A percentile compares a stretch with the other conserved stretches of the same genome.
These are phyloP conservation scores for Lasiurus cinereus DNA, from an alignment of 2,113 vertebrate species.

Conservation along the genomic window DNA sequence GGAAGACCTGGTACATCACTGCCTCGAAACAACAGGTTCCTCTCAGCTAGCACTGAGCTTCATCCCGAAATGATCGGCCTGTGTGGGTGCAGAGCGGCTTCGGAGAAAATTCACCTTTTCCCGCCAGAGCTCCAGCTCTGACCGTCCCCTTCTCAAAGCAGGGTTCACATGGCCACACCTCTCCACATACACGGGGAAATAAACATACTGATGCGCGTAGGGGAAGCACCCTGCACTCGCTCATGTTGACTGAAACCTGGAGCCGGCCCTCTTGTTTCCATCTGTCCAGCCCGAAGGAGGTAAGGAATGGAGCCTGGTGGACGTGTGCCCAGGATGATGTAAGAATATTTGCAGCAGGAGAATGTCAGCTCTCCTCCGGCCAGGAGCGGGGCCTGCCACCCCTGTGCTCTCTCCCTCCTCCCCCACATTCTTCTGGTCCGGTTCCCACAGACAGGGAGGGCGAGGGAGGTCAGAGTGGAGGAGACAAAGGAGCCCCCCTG, in stretches of 20 bases:
- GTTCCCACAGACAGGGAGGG: slow-evolving; percentile 89
- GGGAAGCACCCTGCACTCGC: slow-evolving; percentile 61
- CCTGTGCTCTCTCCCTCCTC: slow-evolving; percentile 83
- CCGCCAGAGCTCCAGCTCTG: background rate
- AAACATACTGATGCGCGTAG: rapidly evolving
- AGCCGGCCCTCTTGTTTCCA: slow-evolving; percentile 76
- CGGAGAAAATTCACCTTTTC: background rate
- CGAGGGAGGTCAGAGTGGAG: slow-evolving; percentile 88
- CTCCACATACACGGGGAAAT: background rate
- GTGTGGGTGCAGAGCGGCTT: rapidly evolving
- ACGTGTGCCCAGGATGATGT: slow-evolving; percentile 86
- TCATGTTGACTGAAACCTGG: slow-evolving; percentile 55
- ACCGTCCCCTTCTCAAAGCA: background rate
- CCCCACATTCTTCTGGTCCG: slow-evolving; percentile 88
- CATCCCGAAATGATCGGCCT: background rate
- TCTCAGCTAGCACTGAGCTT: background rate
- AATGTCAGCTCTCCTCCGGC: slow-evolving; percentile 84
- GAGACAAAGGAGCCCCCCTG: slow-evolving; percentile 88
- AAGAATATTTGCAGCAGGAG: slow-evolving; percentile 87
- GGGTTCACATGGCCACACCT: background rate
- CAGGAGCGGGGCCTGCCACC: slow-evolving; percentile 82
- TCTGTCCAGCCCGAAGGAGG: slow-evolving; percentile 79
- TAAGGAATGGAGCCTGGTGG: slow-evolving; percentile 77
- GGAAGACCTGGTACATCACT: background rate
- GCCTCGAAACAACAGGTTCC: background rate